Base-by-base conservation (phyloP, 2,888 invertebrate species). In the Mayetiola destructor region DNA sequence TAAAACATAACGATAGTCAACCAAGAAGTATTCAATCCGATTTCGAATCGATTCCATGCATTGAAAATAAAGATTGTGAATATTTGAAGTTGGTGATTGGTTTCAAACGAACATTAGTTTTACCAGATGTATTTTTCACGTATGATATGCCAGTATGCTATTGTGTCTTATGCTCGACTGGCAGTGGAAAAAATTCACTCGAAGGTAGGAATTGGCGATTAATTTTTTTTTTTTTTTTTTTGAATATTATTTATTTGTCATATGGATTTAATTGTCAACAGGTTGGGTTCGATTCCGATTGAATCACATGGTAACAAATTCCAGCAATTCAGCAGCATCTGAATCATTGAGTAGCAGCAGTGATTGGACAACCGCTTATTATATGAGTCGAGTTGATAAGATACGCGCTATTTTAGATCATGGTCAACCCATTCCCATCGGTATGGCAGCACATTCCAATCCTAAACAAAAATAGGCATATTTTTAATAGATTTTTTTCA, bases 211-310 rank as follows among this genome's bases (percentile, higher is more conserved):
- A n/a, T n/a, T n/a, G n/a, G n/a, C n/a, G n/a, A 2, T 27, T 36
- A 36, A 30, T 16, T 32, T 9, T 20, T 48, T 48, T 21, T 20
- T 18, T 14, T 14, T 48, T 5, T 20, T 16, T 32, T 9, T 32
- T 32, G 32, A 32, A 12, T 36, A n/a, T n/a, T n/a, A n/a, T n/a
- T n/a, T n/a, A n/a, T n/a, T 18, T 6, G n/a, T 23, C 16, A 29
- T 53, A 30, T 53, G 21, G 16, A 29, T 9, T 9, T 12, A 20
- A 18, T 20, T 32, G 2, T 16, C 55, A 23, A 40, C 39, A 42
- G 68, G 71, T 30, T 73, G 73, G 73, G 70, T 72, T 2, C 70
- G 72, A 58, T 73, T 72, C 36, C 70, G 69, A 61, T 60, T 73
- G 20, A 71, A 71, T 59, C 70, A 70, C 58, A 69, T 69, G 58